These are phyloP conservation scores for Phrynosoma platyrhinos DNA, from an alignment of 2,113 vertebrate species.

Conservation along the genomic window DNA sequence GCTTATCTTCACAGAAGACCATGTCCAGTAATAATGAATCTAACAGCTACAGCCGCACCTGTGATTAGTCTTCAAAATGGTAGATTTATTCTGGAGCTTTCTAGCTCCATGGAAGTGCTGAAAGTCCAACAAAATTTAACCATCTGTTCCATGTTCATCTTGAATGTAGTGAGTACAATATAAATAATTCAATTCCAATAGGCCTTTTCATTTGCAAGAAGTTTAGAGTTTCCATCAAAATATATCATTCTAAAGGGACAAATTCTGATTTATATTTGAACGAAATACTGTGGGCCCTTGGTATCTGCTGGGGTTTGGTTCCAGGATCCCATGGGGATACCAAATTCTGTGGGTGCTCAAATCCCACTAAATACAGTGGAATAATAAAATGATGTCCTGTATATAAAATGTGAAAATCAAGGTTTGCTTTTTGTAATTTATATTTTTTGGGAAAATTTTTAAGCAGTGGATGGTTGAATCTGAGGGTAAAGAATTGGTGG, in stretches of 20 bases:
- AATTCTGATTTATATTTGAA: neutral
- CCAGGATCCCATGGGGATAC: no score
- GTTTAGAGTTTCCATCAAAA: neutral
- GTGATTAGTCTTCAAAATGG: slow-evolving; percentile 59
- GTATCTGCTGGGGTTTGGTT: no score
- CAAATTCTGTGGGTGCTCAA: no score
- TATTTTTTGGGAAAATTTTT: no score
- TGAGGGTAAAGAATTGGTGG: no score
- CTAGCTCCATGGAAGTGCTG: slow-evolving; percentile 71
- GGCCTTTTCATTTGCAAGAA: neutral
- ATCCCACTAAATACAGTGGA: no score
- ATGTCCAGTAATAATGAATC: slow-evolving; percentile 72
- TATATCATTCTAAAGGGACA: neutral
- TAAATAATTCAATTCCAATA: neutral
- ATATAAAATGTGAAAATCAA: no score
- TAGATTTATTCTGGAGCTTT: slow-evolving; percentile 63
- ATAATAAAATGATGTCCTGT: no score
- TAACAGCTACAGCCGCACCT: slow-evolving; percentile 68
- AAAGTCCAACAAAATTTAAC: slow-evolving; percentile 66
- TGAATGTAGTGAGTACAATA: slow-evolving; percentile 72
- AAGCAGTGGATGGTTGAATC: no score
- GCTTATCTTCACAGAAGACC: slow-evolving; percentile 67
- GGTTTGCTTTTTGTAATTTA: no score
- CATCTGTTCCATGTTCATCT: slow-evolving; percentile 64
- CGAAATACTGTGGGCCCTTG: no score